These are phyloP conservation scores for Carassius gibelio DNA, from an alignment of 2,113 vertebrate genomes.

Conservation along the genomic window DNA sequence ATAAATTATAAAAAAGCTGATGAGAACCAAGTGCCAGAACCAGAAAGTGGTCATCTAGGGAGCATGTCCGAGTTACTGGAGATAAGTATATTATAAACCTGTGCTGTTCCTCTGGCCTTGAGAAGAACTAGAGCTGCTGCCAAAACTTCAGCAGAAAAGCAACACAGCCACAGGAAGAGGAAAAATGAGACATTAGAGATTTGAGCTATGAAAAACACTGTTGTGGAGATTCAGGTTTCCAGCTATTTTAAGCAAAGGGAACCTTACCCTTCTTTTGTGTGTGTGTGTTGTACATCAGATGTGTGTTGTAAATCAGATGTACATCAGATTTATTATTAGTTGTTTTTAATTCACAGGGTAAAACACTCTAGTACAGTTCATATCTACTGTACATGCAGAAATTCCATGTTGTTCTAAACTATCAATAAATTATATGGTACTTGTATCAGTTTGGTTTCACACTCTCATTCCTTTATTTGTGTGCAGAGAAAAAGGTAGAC, in stretches of 20 bases:
- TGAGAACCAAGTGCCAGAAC: not conserved
- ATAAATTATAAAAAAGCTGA: not conserved
- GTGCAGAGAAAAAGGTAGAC: conserved; percentile 61
- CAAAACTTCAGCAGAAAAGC: conserved; percentile 60
- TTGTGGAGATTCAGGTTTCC: conserved; percentile 55
- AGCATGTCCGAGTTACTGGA: not conserved
- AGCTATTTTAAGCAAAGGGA: conserved; percentile 61
- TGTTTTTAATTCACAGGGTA: not conserved
- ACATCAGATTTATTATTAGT: not conserved
- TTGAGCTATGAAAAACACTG: conserved; percentile 65
- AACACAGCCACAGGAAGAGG: conserved; percentile 66
- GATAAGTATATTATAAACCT: conserved; percentile 37
- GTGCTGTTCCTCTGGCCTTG: conserved; percentile 46
- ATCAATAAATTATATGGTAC: not conserved
- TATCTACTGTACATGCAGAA: not conserved
- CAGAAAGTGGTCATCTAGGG: not conserved
- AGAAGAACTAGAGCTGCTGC: conserved; percentile 49
- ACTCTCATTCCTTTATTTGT: not conserved
- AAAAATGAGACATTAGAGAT: conserved; percentile 59
- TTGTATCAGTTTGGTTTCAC: not conserved
- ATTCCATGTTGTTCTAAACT: not conserved
- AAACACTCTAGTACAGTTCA: not conserved
- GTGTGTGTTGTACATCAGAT: too few relatives aligned
- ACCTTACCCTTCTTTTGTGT: conserved; percentile 13
- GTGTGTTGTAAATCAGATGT: too few relatives aligned